Evolutionary conservation across 2,888 invertebrate species (phyloP).

Genomic region (Agrochola circellaris): DNA sequence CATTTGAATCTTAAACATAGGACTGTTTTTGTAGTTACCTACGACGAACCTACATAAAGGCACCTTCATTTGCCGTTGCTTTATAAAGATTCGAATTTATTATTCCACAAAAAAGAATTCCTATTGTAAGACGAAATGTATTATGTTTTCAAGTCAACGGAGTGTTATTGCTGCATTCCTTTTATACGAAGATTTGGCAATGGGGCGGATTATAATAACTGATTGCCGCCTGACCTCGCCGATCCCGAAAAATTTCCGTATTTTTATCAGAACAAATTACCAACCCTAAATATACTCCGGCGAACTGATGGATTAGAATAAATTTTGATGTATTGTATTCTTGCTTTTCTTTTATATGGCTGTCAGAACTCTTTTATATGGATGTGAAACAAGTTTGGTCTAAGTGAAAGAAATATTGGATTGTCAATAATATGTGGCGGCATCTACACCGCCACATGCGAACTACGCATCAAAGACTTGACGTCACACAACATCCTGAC

Average conservation of each 20-base stretch:
- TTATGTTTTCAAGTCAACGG: slow-evolving; percentile 64
- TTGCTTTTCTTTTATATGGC: slow-evolving; percentile 32
- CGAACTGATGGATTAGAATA: slow-evolving; percentile 59
- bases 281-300: slow-evolving; percentile 49
- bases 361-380: slow-evolving; percentile 12
- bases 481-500: too few species aligned
- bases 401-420: slow-evolving; percentile 25
- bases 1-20: slow-evolving; percentile 12
- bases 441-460: too few species aligned
- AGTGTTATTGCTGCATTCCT: slow-evolving; percentile 65
- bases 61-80: slow-evolving; percentile 35
- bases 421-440: too few species aligned
- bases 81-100: slow-evolving; percentile 54
- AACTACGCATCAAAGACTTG: too few species aligned
- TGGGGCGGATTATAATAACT: slow-evolving; percentile 66
- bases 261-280: slow-evolving; percentile 66
- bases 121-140: slow-evolving; percentile 56
- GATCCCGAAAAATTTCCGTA: slow-evolving; percentile 48
- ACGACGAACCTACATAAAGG: not conserved
- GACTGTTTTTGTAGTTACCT: slow-evolving; percentile 24
- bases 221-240: slow-evolving; percentile 65
- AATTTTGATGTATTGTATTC: slow-evolving; percentile 50
- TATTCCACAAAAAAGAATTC: slow-evolving; percentile 50
- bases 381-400: slow-evolving; percentile 17
- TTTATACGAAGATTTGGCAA: slow-evolving; percentile 65